A percentile compares a stretch with the other conserved stretches of the same genome.
These are phyloP conservation scores for honey bee (Apis mellifera) DNA, from an alignment of 1,140 invertebrate genomes.

Conservation along the genomic window DNA sequence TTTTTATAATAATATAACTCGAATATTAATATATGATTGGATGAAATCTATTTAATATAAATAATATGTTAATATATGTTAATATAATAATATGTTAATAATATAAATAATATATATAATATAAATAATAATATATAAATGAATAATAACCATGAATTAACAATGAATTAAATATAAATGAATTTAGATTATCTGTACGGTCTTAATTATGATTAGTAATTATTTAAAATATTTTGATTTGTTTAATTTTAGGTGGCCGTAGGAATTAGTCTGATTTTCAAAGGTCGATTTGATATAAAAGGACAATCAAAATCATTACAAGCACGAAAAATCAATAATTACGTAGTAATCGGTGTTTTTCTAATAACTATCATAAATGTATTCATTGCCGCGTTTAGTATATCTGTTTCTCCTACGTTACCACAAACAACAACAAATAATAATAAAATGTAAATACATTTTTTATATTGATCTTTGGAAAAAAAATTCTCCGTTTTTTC, in stretches of 20 bases:
- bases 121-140: too few relatives aligned
- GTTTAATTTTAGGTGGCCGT: conserved; percentile 80
- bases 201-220: neutral
- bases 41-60: too few relatives aligned
- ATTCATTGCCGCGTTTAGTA: conserved; percentile 85
- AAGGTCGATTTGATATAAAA: conserved; percentile 83
- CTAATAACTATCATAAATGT: conserved; percentile 86
- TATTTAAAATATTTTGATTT: neutral
- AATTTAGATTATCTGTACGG: neutral
- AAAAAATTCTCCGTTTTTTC: neutral
- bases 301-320: conserved; percentile 78
- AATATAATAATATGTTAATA: too few relatives aligned
- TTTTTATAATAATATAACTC: neutral
- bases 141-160: neutral
- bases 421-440: neutral
- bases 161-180: neutral
- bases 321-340: conserved; percentile 83
- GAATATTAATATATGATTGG: neutral
- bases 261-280: conserved; percentile 85
- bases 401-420: conserved; percentile 65
- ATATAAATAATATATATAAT: too few relatives aligned
- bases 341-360: conserved; percentile 85
- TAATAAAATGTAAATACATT: neutral
- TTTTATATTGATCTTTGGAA: neutral
- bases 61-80: too few relatives aligned